Evolutionary conservation across 1,140 invertebrate species (phyloP).

Genomic region (Parasteatoda tepidariorum): DNA sequence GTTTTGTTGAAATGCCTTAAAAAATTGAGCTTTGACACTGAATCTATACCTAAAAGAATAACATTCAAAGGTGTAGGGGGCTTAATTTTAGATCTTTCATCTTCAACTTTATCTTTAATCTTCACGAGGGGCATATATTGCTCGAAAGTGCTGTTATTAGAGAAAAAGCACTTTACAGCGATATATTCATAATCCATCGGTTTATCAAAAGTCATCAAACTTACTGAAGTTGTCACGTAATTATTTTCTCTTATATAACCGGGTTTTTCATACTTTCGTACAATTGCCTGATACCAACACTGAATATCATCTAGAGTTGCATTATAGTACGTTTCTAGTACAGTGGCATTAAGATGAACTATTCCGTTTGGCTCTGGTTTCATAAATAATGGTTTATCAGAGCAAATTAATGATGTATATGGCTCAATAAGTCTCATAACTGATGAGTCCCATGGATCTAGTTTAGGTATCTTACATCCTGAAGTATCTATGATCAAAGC

Average conservation of each 20-base stretch:
- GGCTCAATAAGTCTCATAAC: conserved; percentile 74
- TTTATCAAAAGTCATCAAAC: conserved; percentile 2
- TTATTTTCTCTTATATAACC: conserved; percentile 28
- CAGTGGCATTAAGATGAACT: conserved; percentile 6
- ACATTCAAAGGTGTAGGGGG: conserved; percentile 64
- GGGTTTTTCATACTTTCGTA: conserved; percentile 4
- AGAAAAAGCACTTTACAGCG: neutral
- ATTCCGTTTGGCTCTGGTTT: conserved; percentile 8
- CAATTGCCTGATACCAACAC: conserved; percentile 8
- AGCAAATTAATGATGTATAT: conserved; percentile 73
- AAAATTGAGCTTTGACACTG: conserved; percentile 74
- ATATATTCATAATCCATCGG: conserved; percentile 38
- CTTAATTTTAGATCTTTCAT: neutral
- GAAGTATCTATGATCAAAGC: conserved; percentile 75
- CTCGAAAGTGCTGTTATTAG: neutral
- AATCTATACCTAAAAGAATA: conserved; percentile 73
- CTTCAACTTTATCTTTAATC: conserved; percentile 17
- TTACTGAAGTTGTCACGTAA: neutral
- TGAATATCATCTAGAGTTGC: neutral
- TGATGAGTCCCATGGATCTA: conserved; percentile 78
- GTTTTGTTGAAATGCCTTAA: conserved; percentile 70
- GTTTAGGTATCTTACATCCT: conserved; percentile 82
- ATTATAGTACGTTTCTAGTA: conserved; percentile 19
- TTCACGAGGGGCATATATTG: conserved; percentile 35
- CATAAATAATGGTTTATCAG: conserved; percentile 68